phyloP scores from a whole-genome alignment of 1,140 invertebrate species.

The Zaprionus nigranus region DNA sequence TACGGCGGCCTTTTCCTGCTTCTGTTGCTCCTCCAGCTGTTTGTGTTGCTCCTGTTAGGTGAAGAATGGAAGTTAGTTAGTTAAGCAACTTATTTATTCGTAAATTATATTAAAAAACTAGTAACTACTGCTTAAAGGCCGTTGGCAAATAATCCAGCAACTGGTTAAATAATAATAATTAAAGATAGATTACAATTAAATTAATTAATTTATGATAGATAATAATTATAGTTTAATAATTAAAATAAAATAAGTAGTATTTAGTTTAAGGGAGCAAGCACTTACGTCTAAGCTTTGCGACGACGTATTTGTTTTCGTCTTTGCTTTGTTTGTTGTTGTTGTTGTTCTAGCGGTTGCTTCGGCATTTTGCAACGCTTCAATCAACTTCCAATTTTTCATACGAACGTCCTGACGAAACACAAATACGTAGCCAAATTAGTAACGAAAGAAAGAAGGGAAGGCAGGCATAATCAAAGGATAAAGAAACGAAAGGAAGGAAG shows the following conservation, averaged over 20 bases:
- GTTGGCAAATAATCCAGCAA: too few relatives aligned
- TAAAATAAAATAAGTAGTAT: slow-evolving; percentile 13
- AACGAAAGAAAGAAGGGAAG: slow-evolving; percentile 14
- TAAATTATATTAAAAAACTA: background rate
- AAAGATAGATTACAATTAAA: too few relatives aligned
- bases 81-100: background rate
- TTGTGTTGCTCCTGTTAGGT: slow-evolving; percentile 56
- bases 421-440: slow-evolving; percentile 68
- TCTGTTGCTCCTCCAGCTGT: slow-evolving; percentile 62
- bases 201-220: too few relatives aligned
- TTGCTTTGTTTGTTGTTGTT: slow-evolving; percentile 73
- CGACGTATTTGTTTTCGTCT: slow-evolving; percentile 82
- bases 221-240: background rate
- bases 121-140: background rate
- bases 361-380: slow-evolving; percentile 92
- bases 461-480: background rate
- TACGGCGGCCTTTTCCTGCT: slow-evolving; percentile 19
- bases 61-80: background rate
- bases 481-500: background rate
- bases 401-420: slow-evolving; percentile 89
- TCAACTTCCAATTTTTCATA: slow-evolving; percentile 94
- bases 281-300: slow-evolving; percentile 85
- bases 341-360: slow-evolving; percentile 86
- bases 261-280: slow-evolving; percentile 61
- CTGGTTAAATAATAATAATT: too few relatives aligned